Conservation (phyloP, 2,888 invertebrate species). For the Euzophera pinguis region DNA sequence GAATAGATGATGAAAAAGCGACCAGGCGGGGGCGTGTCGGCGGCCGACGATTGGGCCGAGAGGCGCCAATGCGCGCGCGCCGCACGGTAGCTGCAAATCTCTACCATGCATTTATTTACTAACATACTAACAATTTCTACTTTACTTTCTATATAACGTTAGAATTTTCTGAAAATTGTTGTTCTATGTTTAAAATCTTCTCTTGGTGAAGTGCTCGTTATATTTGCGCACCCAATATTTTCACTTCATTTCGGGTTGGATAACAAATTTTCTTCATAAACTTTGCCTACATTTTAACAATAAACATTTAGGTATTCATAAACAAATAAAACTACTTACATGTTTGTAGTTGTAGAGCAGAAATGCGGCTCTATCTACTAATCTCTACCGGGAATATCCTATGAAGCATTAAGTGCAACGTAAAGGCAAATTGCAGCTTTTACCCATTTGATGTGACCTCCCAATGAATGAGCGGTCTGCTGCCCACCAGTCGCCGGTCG, state of each 20-base stretch:
- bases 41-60: slow-evolving; percentile 60
- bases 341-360: no score
- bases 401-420: neutral
- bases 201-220: no score
- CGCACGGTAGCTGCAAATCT: slow-evolving; percentile 58
- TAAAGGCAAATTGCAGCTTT: slow-evolving; percentile 9
- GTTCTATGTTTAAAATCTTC: no score
- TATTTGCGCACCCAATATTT: no score
- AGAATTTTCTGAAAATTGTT: no score
- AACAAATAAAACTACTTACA: no score
- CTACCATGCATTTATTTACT: slow-evolving; percentile 19
- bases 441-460: slow-evolving; percentile 34
- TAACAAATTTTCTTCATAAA: no score
- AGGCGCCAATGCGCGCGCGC: slow-evolving; percentile 74
- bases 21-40: slow-evolving; percentile 58
- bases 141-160: no score
- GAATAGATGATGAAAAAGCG: slow-evolving; percentile 15
- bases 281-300: no score
- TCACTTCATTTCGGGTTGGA: no score
- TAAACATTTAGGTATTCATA: no score
- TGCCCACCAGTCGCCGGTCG: slow-evolving; percentile 49
- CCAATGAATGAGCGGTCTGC: slow-evolving; percentile 42
- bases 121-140: neutral
- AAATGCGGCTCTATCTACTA: neutral
- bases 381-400: neutral